Evolutionary conservation across 2,797 vertebrate species (phyloP).

Genomic region (Melanotaenia maccullochi): DNA sequence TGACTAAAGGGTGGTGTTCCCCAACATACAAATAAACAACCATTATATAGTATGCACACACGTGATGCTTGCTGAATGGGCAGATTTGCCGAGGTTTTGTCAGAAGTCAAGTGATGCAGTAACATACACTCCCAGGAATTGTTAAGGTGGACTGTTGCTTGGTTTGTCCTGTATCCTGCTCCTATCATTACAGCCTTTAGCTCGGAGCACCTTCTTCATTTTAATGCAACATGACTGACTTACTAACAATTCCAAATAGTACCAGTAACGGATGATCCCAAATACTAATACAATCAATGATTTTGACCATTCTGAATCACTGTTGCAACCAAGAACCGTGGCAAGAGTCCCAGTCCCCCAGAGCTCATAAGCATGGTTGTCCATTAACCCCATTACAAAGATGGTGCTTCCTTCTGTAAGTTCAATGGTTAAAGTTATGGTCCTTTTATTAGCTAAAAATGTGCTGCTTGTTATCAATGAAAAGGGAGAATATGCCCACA

Average conservation of each 20-base stretch:
- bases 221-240: slow-evolving; percentile 70
- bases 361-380: slow-evolving; percentile 24
- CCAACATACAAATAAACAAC: slow-evolving; percentile 86
- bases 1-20: slow-evolving; percentile 84
- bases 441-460: slow-evolving; percentile 60
- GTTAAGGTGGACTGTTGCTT: slow-evolving; percentile 65
- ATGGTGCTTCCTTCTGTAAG: slow-evolving; percentile 38
- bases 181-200: slow-evolving; percentile 58
- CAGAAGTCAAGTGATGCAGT: slow-evolving; percentile 66
- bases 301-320: slow-evolving; percentile 10
- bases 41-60: slow-evolving; percentile 79
- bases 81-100: slow-evolving; percentile 75
- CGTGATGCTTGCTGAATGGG: slow-evolving; percentile 71
- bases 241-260: slow-evolving; percentile 78
- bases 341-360: slow-evolving; percentile 36
- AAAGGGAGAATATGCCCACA: slow-evolving; percentile 50
- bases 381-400: slow-evolving; percentile 26
- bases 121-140: slow-evolving; percentile 77
- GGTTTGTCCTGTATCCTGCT: slow-evolving; percentile 27
- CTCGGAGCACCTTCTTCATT: slow-evolving; percentile 55
- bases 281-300: slow-evolving; percentile 41
- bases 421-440: slow-evolving; percentile 46
- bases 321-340: slow-evolving; percentile 44
- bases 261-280: slow-evolving; percentile 77
- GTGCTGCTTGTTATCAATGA: slow-evolving; percentile 49